Conservation (phyloP, 2,797 vertebrate genomes). For the Ispidina picta region DNA sequence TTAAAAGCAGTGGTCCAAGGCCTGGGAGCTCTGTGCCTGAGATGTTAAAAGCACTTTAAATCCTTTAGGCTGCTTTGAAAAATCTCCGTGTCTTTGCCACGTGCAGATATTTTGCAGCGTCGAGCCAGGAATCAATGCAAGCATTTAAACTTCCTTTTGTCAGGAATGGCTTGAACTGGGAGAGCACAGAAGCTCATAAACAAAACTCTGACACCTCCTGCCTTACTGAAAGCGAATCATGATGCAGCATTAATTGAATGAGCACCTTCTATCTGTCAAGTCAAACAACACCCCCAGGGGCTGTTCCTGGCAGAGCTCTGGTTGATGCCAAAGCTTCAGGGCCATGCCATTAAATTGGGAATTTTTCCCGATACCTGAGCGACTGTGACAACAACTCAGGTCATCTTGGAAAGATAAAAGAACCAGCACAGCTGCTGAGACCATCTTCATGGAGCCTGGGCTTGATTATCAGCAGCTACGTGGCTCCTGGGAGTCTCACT, state of each 20-base stretch:
- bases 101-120: constrained; percentile 10
- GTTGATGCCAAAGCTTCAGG: background rate
- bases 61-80: constrained; percentile 58
- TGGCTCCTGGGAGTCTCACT: background rate
- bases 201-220: constrained; percentile 21
- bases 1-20: constrained; percentile 53
- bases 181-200: constrained; percentile 20
- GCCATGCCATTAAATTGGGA: fast-evolving
- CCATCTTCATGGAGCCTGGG: background rate
- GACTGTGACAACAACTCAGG: fast-evolving
- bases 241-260: constrained; percentile 19
- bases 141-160: constrained; percentile 55
- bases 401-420: background rate
- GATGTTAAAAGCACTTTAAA: constrained; percentile 56
- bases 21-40: background rate
- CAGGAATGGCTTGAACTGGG: constrained; percentile 12
- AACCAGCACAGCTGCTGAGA: background rate
- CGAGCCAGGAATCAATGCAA: constrained; percentile 44
- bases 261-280: background rate
- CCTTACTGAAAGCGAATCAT: background rate
- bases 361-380: background rate
- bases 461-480: background rate
- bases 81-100: constrained; percentile 13
- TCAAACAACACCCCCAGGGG: background rate
- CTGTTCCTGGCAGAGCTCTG: background rate